phyloP scores from a whole-genome alignment of 2,113 vertebrate genomes.

The Pseudopodoces humilis region DNA sequence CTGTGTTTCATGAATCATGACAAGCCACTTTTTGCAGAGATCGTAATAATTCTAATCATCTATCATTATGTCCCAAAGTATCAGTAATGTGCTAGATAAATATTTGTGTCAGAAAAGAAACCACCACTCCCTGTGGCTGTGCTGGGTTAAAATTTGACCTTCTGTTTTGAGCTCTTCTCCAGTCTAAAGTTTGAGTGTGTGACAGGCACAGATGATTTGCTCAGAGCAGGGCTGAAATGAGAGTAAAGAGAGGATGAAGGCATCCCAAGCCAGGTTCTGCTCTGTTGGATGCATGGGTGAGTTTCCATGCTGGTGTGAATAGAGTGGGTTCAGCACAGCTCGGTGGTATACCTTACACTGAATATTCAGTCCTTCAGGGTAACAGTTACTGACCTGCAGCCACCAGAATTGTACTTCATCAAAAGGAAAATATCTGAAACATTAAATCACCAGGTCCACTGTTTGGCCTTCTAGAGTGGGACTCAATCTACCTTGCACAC shows the following conservation, averaged over 20 bases:
- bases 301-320: background rate
- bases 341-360: background rate
- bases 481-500: background rate
- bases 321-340: background rate
- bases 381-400: background rate
- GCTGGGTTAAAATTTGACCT: background rate
- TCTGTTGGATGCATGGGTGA: background rate
- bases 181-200: background rate
- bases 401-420: background rate
- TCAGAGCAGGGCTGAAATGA: background rate
- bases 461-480: background rate
- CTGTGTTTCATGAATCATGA: background rate
- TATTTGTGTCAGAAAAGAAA: background rate
- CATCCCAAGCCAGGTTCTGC: background rate
- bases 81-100: conserved; percentile 1
- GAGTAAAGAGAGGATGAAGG: background rate
- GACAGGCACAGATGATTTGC: background rate
- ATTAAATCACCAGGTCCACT: background rate
- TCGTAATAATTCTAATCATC: background rate
- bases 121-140: background rate
- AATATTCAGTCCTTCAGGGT: background rate
- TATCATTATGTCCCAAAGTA: background rate
- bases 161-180: background rate
- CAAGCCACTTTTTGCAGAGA: background rate
- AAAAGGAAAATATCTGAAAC: background rate